Percentiles rank a stretch among this genome's conserved stretches.
Conservation (phyloP, 2,888 invertebrate genomes). For the Clivina fossor region DNA sequence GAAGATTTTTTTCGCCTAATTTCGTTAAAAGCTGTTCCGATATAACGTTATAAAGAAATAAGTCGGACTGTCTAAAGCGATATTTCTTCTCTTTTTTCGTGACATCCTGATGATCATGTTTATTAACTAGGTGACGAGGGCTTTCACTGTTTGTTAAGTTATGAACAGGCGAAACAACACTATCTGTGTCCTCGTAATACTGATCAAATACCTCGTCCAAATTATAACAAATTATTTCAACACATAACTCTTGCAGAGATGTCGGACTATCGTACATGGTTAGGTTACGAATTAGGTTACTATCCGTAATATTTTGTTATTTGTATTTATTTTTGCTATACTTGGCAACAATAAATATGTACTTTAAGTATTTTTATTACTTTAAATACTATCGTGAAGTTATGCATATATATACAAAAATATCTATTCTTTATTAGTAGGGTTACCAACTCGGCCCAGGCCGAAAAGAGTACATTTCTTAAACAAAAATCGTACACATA, state of each 20-base stretch:
- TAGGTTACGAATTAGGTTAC: too few relatives aligned
- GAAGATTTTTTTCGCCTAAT: slow-evolving; percentile 59
- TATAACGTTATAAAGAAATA: slow-evolving; percentile 60
- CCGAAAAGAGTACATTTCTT: too few relatives aligned
- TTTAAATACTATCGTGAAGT: too few relatives aligned
- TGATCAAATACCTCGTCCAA: slow-evolving; percentile 58
- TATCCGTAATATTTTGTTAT: too few relatives aligned
- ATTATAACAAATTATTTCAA: slow-evolving; percentile 66
- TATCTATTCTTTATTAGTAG: too few relatives aligned
- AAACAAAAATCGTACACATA: too few relatives aligned
- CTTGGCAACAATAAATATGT: too few relatives aligned
- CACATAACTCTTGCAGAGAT: slow-evolving; percentile 64
- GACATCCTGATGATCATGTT: slow-evolving; percentile 28
- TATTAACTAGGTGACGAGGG: slow-evolving; percentile 24
- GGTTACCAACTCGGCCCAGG: too few relatives aligned
- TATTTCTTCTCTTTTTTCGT: slow-evolving; percentile 39
- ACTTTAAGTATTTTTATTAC: too few relatives aligned
- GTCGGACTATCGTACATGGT: slow-evolving; percentile 67
- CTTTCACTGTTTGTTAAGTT: not conserved
- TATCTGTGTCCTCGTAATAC: slow-evolving; percentile 47
- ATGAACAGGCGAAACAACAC: not conserved
- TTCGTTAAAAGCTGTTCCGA: slow-evolving; percentile 59
- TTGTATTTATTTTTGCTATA: too few relatives aligned
- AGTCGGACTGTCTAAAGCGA: slow-evolving; percentile 57
- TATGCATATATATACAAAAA: too few relatives aligned